These are phyloP conservation scores for Squalus acanthias DNA, from an alignment of 2,797 vertebrate genomes.

Conservation along the genomic window DNA sequence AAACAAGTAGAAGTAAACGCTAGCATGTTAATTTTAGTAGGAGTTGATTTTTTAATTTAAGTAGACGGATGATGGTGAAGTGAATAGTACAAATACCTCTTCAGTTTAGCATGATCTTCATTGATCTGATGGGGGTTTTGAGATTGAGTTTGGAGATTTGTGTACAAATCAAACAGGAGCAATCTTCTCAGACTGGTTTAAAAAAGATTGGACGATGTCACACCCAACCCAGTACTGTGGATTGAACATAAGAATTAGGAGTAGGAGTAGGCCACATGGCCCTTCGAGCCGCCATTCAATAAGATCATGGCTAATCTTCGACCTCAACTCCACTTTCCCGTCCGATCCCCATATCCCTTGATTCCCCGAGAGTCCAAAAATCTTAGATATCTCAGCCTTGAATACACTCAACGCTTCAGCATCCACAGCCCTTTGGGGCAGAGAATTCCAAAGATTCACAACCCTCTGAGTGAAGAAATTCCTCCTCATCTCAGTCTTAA, in stretches of 20 bases:
- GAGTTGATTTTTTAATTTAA: background rate
- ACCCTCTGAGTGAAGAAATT: no score
- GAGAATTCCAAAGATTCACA: no score
- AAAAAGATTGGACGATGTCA: background rate
- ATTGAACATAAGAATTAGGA: background rate
- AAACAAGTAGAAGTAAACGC: background rate
- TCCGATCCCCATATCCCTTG: no score
- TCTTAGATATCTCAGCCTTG: no score
- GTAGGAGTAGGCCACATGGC: no score
- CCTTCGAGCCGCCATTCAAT: no score
- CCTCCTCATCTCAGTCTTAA: no score
- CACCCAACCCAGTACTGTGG: background rate
- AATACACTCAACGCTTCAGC: no score
- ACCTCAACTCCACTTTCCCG: no score
- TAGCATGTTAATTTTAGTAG: background rate
- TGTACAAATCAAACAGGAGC: background rate
- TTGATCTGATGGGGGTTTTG: background rate
- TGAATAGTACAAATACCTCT: background rate
- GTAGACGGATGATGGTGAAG: background rate
- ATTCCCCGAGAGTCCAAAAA: no score
- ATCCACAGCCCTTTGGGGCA: no score
- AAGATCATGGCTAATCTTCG: no score
- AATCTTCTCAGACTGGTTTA: background rate
- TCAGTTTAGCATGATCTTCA: background rate
- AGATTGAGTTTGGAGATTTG: background rate